Percentiles rank a stretch among this genome's conserved stretches.
These are phyloP conservation scores for Remorina albescens DNA, from an alignment of 2,797 vertebrate genomes.

Conservation along the genomic window DNA sequence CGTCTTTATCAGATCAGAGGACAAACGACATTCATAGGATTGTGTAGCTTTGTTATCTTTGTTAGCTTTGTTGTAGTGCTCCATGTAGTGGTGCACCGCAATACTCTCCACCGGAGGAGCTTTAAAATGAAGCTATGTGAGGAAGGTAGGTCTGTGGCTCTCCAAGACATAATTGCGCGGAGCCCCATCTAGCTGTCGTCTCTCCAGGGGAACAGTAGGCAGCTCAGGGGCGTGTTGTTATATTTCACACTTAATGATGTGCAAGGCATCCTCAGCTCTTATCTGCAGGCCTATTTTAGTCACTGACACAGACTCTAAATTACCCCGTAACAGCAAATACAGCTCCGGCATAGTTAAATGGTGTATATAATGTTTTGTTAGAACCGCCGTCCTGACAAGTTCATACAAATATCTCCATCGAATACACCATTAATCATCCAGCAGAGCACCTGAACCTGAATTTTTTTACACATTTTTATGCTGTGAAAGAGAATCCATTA, in stretches of 20 bases:
- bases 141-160: slow-evolving; percentile 61
- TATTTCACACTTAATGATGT: slow-evolving; percentile 86
- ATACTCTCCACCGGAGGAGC: slow-evolving; percentile 46
- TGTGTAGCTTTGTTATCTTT: slow-evolving; percentile 37
- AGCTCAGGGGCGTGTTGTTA: slow-evolving; percentile 80
- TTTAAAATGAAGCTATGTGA: slow-evolving; percentile 59
- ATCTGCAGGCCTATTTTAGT: slow-evolving; percentile 78
- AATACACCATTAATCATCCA: not conserved
- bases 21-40: slow-evolving; percentile 44
- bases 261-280: slow-evolving; percentile 77
- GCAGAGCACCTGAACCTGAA: not conserved
- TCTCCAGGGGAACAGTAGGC: slow-evolving; percentile 76
- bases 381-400: slow-evolving; percentile 22
- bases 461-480: not conserved
- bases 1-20: slow-evolving; percentile 40
- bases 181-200: slow-evolving; percentile 68
- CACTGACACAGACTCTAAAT: slow-evolving; percentile 72
- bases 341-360: slow-evolving; percentile 54
- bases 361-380: slow-evolving; percentile 50
- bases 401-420: slow-evolving; percentile 22
- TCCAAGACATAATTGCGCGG: slow-evolving; percentile 73
- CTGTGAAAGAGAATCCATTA: not conserved
- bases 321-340: slow-evolving; percentile 63
- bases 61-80: too few species aligned
- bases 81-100: slow-evolving; percentile 28